Evolutionary conservation across 2,113 vertebrate genomes (phyloP), one percentile per base, ranked within the genome.

Genomic region (Pterocles burchelli): DNA sequence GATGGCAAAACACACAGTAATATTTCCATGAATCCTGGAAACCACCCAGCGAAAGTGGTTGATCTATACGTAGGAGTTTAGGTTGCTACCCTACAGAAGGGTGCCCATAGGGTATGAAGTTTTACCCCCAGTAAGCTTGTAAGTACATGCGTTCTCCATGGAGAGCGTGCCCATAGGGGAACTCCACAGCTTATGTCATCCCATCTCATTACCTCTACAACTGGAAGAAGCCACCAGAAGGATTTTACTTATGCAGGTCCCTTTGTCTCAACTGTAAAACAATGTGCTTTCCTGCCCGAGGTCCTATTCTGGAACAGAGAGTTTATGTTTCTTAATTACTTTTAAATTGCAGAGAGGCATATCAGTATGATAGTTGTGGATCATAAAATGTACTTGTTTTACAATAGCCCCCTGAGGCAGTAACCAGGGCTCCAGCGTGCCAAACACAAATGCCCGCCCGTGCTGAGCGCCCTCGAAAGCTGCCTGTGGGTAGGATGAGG

Each of bases 401-500:
- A 38, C 34, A 68, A 0, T 26, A 59, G 29, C 20, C 57, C 28
- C 16, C 71, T 7, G 6, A 70, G 46, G 8, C 12, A 0, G 26
- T 66, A 78, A 51, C 18, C 33, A 59, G 68, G 41, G 21, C 43
- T 58, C 66, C 29, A 3, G 18, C 8, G 3, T 29, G 51, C 73
- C 51, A 25, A 76, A 28, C 51, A 10, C 17, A 0, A 4, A 8
- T 22, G 9, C 71, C 58, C 52, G 65, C 36, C 13, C 2, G 3
- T 9, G 3, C 16, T 15, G 43, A 59, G 48, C 79, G 46, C 31
- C 54, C 11, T 1, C 11, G 0, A 0, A 49, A 66, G 68, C 46
- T 74, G 34, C n/a, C 33, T 19, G 0, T 20, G 18, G 6, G 45
- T 38, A 29, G 19, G 22, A 66, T 4, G n/a, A 73, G 58, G 31